Evolutionary conservation across 1,140 invertebrate genomes (phyloP), one percentile per base, ranked within the genome.

Genomic region (Drosophila prosaltans): DNA sequence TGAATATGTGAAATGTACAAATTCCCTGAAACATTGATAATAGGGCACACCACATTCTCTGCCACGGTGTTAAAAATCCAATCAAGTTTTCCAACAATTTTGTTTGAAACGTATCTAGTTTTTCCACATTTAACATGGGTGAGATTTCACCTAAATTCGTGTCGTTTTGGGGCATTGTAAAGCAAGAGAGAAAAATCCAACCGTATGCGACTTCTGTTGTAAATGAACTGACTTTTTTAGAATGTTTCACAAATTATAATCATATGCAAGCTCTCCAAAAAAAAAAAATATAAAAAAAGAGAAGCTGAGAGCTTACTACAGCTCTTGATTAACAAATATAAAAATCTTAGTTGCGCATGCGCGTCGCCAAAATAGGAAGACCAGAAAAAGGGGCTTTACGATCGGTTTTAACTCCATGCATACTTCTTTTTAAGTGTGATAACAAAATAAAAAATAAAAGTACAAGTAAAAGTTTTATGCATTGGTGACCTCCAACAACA

Each of bases 21-120:
- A 89, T 90, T 65, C 81, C 78, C 70, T 92, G 91, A 55, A 95
- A 95, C 24, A 96, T 81, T 0, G 95, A 95, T 24, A 96, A 92
- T 0, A 95, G 92, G 60, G 95, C 93, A 8, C 95, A 95, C 81
- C 95, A 93, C 41, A 94, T 80, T 5, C 95, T 91, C 91, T 96
- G 96, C 96, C 96, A 96, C 94, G 95, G 77, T 94, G 69, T 66
- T 1, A 72, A 94, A 69, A 94, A 93, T 0, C 96, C 83, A 95
- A 75, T 95, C 94, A 36, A 94, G 78, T 16, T 93, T 3, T 95
- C 67, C 21, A 91, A 48, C 11, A 75, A 61, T 57, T 77, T 77
- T 1, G 68, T 71, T 30, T 91, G 90, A 10, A 78, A 55, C 9
- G 45, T 58, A 28, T 91, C 90, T 21, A 91, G 64, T 39, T 74